Base-by-base conservation (phyloP, 2,797 vertebrate species). In the Streptopelia turtur region DNA sequence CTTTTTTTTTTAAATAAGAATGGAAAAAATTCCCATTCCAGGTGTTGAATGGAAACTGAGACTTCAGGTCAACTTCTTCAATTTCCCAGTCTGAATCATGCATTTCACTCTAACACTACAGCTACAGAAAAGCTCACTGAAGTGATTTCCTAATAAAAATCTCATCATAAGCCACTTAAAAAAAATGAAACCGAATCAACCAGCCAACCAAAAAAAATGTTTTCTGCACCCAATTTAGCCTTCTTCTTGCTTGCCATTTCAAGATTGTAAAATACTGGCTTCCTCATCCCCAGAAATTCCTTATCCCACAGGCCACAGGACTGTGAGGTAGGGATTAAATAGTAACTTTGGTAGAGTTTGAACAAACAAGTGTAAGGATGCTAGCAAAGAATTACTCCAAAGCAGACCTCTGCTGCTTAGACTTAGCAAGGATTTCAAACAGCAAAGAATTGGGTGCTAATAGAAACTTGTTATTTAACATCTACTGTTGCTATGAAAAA, bases 1-100 rank as follows among this genome's bases (percentile, higher is more conserved):
- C 6, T 10, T 41, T 4, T 9, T 24, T 80, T 33, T 16, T 45
- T 31, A 76, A 83, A 76, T 81, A 30, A 41, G 78, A 66, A 59
- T 49, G 21, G 31, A 93, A 95, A 94, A 21, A 11, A 53, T 90
- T 92, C 57, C 35, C 6, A 37, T 91, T 92, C 37, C 45, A 61
- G 86, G 63, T 45, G 14, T 31, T 92, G 50, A 83, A 35, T 78
- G 50, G 72, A 78, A 96, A 78, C 27, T 79, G 82, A 50, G 28
- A 63, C 55, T 91, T 93, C 55, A 55, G 70, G 24, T 90, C n/a
- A 70, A 82, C 8, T 75, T 57, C 57, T 2, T 69, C 28, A 57
- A n/a, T 94, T 95, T 72, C 47, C 61, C 4, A 10, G 31, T 57
- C 47, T 45, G 18, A 71, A 33, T 89, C 77, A 49, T 3, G 1